These are phyloP conservation scores for Trichoplusia ni DNA, from an alignment of 1,140 invertebrate species.

Conservation along the genomic window DNA sequence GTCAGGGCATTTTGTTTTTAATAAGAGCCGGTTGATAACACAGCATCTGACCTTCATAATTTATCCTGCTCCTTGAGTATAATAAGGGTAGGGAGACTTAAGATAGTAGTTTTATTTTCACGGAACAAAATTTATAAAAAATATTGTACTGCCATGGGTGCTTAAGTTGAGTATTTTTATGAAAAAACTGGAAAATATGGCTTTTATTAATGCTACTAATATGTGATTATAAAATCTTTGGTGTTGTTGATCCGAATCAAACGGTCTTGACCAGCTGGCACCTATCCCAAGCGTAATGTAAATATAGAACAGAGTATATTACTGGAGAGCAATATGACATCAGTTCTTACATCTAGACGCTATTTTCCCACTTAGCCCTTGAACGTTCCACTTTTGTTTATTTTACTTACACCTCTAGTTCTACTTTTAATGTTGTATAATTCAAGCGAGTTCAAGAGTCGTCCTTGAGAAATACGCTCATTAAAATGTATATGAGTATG, in stretches of 20 bases:
- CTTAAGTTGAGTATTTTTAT: too few species aligned
- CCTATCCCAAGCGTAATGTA: slow-evolving; percentile 57
- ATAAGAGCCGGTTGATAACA: not conserved
- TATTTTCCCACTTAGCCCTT: not conserved
- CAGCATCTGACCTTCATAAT: too few species aligned
- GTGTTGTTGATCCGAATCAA: slow-evolving; percentile 23
- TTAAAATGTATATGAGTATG: slow-evolving; percentile 51
- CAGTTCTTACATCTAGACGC: slow-evolving; percentile 42
- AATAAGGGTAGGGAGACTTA: too few species aligned
- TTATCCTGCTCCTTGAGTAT: too few species aligned
- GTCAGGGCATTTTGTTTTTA: slow-evolving; percentile 1
- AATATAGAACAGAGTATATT: slow-evolving; percentile 62
- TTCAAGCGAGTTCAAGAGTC: not conserved
- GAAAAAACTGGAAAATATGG: too few species aligned
- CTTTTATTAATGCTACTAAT: too few species aligned
- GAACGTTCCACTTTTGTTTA: not conserved
- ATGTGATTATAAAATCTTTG: not conserved
- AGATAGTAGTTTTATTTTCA: too few species aligned
- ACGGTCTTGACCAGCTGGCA: slow-evolving; percentile 55
- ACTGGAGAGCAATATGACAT: slow-evolving; percentile 56
- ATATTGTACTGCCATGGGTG: too few species aligned
- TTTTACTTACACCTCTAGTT: not conserved
- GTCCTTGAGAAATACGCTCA: slow-evolving; percentile 16
- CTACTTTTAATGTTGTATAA: too few species aligned
- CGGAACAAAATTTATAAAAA: too few species aligned